Percentiles rank a stretch among this genome's conserved stretches.
Evolutionary conservation across 2,113 vertebrate species (phyloP).

Genomic region (Orcinus orca): DNA sequence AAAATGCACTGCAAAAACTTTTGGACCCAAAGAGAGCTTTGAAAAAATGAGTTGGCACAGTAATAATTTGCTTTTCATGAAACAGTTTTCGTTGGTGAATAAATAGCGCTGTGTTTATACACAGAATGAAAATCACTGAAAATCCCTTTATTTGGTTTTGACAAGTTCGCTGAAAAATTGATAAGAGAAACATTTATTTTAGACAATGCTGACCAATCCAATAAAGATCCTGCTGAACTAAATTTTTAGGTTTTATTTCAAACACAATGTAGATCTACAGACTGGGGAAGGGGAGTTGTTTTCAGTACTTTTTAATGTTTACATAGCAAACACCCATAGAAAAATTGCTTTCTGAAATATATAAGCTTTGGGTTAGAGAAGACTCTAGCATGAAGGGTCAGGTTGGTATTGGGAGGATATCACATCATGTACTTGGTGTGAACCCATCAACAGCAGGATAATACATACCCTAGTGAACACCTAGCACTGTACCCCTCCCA

Average conservation of each 20-base stretch:
- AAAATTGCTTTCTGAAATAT: not conserved
- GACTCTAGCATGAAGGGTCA: not conserved
- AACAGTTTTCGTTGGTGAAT: conserved; percentile 62
- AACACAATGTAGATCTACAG: not conserved
- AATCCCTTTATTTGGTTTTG: conserved; percentile 59
- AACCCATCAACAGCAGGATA: not conserved
- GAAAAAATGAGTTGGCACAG: not conserved
- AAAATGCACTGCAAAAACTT: conserved; percentile 32
- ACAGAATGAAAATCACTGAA: conserved; percentile 55
- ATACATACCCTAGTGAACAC: not conserved
- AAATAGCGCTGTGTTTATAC: conserved; percentile 66
- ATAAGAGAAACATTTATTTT: conserved; percentile 59
- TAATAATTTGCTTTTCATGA: conserved; percentile 59
- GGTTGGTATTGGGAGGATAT: not conserved
- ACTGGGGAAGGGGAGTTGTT: not conserved
- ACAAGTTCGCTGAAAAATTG: conserved; percentile 67
- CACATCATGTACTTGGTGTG: not conserved
- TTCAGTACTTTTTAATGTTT: conserved; percentile 20
- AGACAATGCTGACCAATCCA: conserved; percentile 41
- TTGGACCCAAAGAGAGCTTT: conserved; percentile 41
- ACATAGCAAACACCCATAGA: not conserved
- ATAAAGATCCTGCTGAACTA: conserved; percentile 20
- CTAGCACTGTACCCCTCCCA: not conserved
- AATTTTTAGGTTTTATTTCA: conserved; percentile 47
- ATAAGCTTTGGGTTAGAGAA: not conserved